These are phyloP conservation scores for Channa striata DNA, from an alignment of 2,797 vertebrate genomes.

Conservation along the genomic window DNA sequence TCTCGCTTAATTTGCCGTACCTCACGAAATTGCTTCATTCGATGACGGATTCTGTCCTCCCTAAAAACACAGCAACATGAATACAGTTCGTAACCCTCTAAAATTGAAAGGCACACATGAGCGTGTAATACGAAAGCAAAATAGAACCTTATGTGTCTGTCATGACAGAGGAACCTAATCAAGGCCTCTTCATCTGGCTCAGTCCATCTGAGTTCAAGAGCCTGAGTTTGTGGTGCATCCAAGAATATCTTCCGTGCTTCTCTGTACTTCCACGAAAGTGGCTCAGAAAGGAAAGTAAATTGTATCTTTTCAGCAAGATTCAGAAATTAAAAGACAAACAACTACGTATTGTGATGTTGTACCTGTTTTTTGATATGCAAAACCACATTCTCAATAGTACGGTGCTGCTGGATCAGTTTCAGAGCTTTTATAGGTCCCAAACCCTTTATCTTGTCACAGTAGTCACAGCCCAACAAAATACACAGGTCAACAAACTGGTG, in stretches of 20 bases:
- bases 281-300: conserved; percentile 60
- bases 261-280: conserved; percentile 79
- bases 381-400: conserved; percentile 84
- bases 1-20: conserved; percentile 57
- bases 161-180: conserved; percentile 79
- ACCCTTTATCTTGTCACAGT: conserved; percentile 85
- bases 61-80: conserved; percentile 57
- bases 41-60: conserved; percentile 68
- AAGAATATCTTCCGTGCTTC: conserved; percentile 85
- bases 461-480: conserved; percentile 90
- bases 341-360: background rate
- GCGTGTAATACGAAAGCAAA: background rate
- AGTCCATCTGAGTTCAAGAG: conserved; percentile 76
- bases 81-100: background rate
- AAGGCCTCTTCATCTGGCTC: conserved; percentile 85
- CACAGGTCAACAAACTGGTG: conserved; percentile 89
- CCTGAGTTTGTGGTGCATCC: conserved; percentile 41
- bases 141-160: conserved; percentile 45
- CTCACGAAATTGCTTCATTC: conserved; percentile 79
- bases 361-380: conserved; percentile 83
- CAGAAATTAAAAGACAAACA: background rate
- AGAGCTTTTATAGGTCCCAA: conserved; percentile 86
- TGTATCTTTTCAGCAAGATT: background rate
- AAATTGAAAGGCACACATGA: conserved; percentile 3
- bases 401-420: conserved; percentile 83